A percentile compares a stretch with the other conserved stretches of the same genome.
Evolutionary conservation across 2,797 vertebrate species (phyloP).

Genomic region (Falco naumanni): DNA sequence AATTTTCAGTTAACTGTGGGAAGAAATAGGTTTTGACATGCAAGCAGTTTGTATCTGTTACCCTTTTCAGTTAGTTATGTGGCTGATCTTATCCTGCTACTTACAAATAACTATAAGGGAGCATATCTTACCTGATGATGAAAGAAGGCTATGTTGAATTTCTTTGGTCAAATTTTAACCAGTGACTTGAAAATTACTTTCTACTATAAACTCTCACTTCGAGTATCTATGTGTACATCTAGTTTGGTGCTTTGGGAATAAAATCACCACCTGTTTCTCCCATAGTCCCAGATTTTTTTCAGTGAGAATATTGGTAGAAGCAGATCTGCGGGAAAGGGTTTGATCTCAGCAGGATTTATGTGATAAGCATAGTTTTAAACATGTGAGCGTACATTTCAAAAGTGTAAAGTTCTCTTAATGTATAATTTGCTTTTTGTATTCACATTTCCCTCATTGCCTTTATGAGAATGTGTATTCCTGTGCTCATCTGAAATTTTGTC

Average conservation of each 20-base stretch:
- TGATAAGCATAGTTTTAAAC: not conserved
- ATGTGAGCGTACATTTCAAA: not conserved
- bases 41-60: not conserved
- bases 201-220: not conserved
- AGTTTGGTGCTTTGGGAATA: not conserved
- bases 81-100: not conserved
- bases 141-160: not conserved
- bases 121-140: not conserved
- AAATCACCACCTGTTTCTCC: not conserved
- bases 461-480: not conserved
- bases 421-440: not conserved
- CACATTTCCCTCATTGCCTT: not conserved
- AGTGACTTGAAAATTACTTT: not conserved
- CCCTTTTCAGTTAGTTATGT: not conserved
- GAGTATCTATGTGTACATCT: not conserved
- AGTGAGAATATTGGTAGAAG: not conserved
- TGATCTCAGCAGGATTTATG: not conserved
- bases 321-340: not conserved
- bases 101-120: not conserved
- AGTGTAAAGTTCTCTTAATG: not conserved
- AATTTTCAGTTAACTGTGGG: not conserved
- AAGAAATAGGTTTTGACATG: not conserved
- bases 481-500: not conserved
- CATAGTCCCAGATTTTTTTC: not conserved
- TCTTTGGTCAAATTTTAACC: conserved; percentile 6